These are phyloP conservation scores for Bursaphelenchus mucronatus DNA, from an alignment of 1,140 invertebrate genomes.

Conservation along the genomic window DNA sequence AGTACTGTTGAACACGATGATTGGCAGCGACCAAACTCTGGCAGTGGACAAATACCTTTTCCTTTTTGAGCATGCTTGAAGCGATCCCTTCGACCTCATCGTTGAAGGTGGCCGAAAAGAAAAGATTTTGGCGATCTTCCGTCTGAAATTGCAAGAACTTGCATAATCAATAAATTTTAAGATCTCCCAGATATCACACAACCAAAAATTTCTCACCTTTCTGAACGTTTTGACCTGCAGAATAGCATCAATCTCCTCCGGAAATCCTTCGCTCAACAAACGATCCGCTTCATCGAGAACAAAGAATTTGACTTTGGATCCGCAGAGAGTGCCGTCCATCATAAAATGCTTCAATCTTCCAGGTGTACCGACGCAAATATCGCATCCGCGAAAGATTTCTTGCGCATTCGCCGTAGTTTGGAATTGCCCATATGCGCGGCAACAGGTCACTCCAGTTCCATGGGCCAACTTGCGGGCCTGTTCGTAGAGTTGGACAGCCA, in stretches of 20 bases:
- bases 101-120: slow-evolving; percentile 67
- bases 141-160: slow-evolving; percentile 32
- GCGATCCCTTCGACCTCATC: slow-evolving; percentile 59
- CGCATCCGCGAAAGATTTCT: slow-evolving; percentile 66
- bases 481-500: slow-evolving; percentile 92
- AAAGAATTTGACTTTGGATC: slow-evolving; percentile 72
- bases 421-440: slow-evolving; percentile 47
- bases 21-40: slow-evolving; percentile 70
- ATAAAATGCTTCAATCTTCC: slow-evolving; percentile 80
- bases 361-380: slow-evolving; percentile 87
- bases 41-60: slow-evolving; percentile 4
- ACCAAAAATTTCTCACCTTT: slow-evolving; percentile 44
- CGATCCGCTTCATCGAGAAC: slow-evolving; percentile 92
- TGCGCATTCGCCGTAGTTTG: slow-evolving; percentile 26
- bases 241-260: slow-evolving; percentile 43
- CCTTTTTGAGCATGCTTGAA: not conserved
- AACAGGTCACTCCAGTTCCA: slow-evolving; percentile 40
- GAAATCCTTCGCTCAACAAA: slow-evolving; percentile 75
- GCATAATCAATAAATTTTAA: slow-evolving; percentile 16
- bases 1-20: slow-evolving; percentile 77
- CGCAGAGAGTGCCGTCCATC: slow-evolving; percentile 56
- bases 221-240: slow-evolving; percentile 28
- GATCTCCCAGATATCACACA: not conserved
- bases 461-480: slow-evolving; percentile 83
- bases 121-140: slow-evolving; percentile 63